Conservation (phyloP, 2,113 vertebrate species). For the Anthoscopus minutus region DNA sequence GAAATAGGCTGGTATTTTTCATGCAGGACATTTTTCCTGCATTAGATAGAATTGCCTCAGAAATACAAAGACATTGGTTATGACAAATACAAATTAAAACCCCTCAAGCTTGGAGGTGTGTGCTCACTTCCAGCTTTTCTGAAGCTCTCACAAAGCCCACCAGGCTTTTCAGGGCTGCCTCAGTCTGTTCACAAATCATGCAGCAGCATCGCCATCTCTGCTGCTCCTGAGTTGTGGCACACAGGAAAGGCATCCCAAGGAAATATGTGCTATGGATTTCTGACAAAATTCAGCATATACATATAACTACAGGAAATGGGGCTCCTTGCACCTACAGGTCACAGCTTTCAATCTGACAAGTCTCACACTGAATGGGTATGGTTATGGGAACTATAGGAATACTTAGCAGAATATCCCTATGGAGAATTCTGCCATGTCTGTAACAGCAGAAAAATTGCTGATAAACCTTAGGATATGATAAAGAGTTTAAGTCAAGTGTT, state of each 20-base stretch:
- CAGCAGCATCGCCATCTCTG: not conserved
- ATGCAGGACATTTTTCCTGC: not conserved
- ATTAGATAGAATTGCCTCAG: not conserved
- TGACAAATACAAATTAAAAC: not conserved
- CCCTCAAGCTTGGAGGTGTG: not conserved
- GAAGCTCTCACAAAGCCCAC: not conserved
- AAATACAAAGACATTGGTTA: not conserved
- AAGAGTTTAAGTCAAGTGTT: not conserved
- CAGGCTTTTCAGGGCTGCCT: not conserved
- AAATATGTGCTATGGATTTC: not conserved
- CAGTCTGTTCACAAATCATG: not conserved
- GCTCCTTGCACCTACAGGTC: not conserved
- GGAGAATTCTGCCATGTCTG: not conserved
- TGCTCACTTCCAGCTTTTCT: not conserved
- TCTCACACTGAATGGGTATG: not conserved
- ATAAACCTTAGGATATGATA: not conserved
- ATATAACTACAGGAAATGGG: not conserved
- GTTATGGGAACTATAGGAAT: not conserved
- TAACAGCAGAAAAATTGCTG: not conserved
- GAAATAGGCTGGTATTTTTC: conserved; percentile 49
- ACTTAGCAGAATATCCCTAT: not conserved
- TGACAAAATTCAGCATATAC: not conserved
- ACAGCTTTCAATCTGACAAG: not conserved
- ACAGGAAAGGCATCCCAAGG: not conserved
- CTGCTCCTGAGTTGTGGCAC: not conserved